phyloP scores from a whole-genome alignment of 2,888 invertebrate species.

The Quadriops clusia region DNA sequence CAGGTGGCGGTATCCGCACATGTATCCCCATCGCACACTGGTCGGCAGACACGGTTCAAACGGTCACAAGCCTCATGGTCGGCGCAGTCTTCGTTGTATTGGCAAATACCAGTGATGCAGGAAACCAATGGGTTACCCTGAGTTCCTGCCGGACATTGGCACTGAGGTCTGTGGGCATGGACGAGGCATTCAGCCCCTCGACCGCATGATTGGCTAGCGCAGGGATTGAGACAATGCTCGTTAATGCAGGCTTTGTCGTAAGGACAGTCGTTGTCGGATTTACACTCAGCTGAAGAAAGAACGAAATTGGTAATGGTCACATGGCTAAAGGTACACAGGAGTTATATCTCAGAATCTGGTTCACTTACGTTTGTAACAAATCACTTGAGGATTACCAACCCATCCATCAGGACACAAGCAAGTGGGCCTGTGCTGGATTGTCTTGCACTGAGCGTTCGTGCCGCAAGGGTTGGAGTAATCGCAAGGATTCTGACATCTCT shows the following conservation, averaged over 20 bases:
- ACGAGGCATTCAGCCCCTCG: constrained; percentile 66
- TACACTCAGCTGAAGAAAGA: constrained; percentile 75
- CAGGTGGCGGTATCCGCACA: constrained; percentile 74
- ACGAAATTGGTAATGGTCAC: constrained; percentile 17
- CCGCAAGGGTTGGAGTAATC: constrained; percentile 67
- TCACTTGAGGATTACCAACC: constrained; percentile 76
- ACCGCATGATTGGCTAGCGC: constrained; percentile 57
- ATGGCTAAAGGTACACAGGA: not conserved
- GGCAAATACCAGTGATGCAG: constrained; percentile 73
- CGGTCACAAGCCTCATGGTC: constrained; percentile 75
- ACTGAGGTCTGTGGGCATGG: constrained; percentile 65
- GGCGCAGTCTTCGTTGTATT: constrained; percentile 81
- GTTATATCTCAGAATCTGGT: too few relatives aligned
- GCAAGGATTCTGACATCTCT: constrained; percentile 73
- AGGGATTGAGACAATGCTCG: constrained; percentile 71
- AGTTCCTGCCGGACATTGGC: constrained; percentile 72
- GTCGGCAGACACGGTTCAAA: constrained; percentile 69
- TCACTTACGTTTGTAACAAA: constrained; percentile 75
- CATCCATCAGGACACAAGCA: constrained; percentile 77
- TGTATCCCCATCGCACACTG: constrained; percentile 69
- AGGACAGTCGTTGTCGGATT: constrained; percentile 67
- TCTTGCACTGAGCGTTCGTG: constrained; percentile 65
- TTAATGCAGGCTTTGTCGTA: constrained; percentile 71
- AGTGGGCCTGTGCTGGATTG: constrained; percentile 64
- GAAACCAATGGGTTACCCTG: constrained; percentile 73